These are phyloP conservation scores for Archips crataeganus DNA, from an alignment of 2,888 invertebrate species.

Conservation along the genomic window DNA sequence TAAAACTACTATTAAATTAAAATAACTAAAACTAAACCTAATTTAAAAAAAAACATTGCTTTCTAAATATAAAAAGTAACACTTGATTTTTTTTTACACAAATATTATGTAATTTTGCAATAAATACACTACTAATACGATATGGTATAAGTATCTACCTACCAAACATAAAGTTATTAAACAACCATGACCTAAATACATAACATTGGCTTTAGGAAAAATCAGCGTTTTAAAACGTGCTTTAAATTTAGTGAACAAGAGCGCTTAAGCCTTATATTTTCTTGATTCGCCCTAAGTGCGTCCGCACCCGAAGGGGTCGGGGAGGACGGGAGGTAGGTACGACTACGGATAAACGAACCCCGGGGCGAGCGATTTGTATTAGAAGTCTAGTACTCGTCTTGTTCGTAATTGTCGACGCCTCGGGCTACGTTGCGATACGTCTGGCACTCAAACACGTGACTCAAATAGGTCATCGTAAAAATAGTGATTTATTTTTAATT, in stretches of 20 bases:
- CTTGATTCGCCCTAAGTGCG: constrained; percentile 41
- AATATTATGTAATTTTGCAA: background rate
- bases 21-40: too few relatives aligned
- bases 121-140: background rate
- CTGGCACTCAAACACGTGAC: constrained; percentile 72
- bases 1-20: too few relatives aligned
- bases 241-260: constrained; percentile 35
- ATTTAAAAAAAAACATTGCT: too few relatives aligned
- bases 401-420: constrained; percentile 82
- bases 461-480: constrained; percentile 54
- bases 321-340: constrained; percentile 46
- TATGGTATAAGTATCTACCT: background rate
- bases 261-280: constrained; percentile 38
- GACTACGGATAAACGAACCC: constrained; percentile 74
- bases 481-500: constrained; percentile 22
- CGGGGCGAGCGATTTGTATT: constrained; percentile 83
- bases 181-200: background rate
- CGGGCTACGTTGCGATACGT: constrained; percentile 65
- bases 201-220: background rate
- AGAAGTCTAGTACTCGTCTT: constrained; percentile 75
- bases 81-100: too few relatives aligned
- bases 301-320: constrained; percentile 39
- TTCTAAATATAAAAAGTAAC: too few relatives aligned
- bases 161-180: background rate
- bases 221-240: constrained; percentile 23